Percentiles rank a stretch among this genome's conserved stretches.
Conservation (phyloP, 2,113 vertebrate species). For the Tringa solitaria region DNA sequence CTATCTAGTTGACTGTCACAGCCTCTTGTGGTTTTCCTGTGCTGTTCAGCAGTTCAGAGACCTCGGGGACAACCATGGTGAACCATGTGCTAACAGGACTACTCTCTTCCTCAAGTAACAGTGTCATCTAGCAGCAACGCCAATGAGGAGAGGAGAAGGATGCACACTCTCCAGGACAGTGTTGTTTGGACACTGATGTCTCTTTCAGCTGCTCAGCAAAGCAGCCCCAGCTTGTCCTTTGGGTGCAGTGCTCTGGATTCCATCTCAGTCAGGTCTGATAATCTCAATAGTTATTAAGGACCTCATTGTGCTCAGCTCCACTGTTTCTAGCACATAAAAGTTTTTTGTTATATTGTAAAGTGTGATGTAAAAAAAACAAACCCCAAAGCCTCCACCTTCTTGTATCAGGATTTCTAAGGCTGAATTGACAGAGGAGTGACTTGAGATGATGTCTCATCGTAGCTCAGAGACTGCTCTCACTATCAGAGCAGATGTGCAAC, state of each 20-base stretch:
- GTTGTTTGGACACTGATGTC: neutral
- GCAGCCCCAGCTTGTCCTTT: neutral
- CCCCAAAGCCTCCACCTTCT: neutral
- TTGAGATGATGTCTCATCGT: neutral
- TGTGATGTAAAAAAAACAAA: neutral
- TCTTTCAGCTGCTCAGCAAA: neutral
- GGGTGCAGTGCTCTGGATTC: neutral
- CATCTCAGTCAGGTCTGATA: neutral
- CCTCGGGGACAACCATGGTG: neutral
- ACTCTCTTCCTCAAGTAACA: neutral
- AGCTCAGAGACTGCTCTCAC: neutral
- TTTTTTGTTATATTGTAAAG: neutral
- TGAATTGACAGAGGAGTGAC: neutral
- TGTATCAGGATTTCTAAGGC: neutral
- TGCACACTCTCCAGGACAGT: neutral
- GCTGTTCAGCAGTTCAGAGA: neutral
- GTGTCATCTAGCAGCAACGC: neutral
- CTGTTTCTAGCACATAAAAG: neutral
- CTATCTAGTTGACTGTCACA: neutral
- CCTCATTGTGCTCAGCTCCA: neutral
- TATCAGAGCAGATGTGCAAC: neutral
- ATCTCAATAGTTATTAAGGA: neutral
- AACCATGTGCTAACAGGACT: neutral
- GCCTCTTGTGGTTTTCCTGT: neutral
- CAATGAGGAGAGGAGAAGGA: neutral